Percentiles rank a stretch among this genome's conserved stretches.
phyloP scores from a whole-genome alignment of 1,140 invertebrate species.

The Plectrocnemia conspersa region DNA sequence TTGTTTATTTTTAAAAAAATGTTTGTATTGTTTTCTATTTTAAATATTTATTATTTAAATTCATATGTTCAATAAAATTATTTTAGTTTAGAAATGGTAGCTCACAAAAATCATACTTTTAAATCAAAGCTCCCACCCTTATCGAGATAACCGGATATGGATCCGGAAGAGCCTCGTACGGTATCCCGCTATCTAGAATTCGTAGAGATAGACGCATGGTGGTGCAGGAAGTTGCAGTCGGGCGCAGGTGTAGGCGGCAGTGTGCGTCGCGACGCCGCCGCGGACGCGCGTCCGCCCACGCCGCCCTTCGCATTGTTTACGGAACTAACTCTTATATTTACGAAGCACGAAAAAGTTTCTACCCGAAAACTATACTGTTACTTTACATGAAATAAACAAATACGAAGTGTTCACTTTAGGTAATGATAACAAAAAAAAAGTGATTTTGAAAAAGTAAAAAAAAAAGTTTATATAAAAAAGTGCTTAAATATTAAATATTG shows the following conservation, averaged over 20 bases:
- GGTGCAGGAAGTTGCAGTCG: slow-evolving; percentile 2
- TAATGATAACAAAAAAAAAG: too few relatives aligned
- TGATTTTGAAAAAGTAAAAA: too few relatives aligned
- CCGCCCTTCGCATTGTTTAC: neutral
- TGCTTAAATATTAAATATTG: too few relatives aligned
- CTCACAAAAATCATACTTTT: neutral
- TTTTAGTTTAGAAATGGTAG: neutral
- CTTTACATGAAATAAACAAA: too few relatives aligned
- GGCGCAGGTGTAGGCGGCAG: slow-evolving; percentile 22
- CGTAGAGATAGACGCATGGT: neutral
- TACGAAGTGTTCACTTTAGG: too few relatives aligned
- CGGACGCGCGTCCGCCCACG: slow-evolving; percentile 14
- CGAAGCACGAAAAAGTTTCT: neutral
- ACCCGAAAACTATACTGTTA: too few relatives aligned
- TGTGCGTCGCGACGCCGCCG: slow-evolving; percentile 29
- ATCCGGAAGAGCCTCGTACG: neutral
- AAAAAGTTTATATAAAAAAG: too few relatives aligned
- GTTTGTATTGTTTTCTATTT: too few relatives aligned
- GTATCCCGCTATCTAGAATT: neutral
- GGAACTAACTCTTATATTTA: neutral
- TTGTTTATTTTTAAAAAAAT: too few relatives aligned
- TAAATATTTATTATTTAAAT: too few relatives aligned
- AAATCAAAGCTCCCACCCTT: neutral
- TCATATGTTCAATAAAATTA: neutral
- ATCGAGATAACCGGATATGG: neutral